These are phyloP conservation scores for Pangasianodon hypophthalmus DNA, from an alignment of 2,113 vertebrate genomes.

Conservation along the genomic window DNA sequence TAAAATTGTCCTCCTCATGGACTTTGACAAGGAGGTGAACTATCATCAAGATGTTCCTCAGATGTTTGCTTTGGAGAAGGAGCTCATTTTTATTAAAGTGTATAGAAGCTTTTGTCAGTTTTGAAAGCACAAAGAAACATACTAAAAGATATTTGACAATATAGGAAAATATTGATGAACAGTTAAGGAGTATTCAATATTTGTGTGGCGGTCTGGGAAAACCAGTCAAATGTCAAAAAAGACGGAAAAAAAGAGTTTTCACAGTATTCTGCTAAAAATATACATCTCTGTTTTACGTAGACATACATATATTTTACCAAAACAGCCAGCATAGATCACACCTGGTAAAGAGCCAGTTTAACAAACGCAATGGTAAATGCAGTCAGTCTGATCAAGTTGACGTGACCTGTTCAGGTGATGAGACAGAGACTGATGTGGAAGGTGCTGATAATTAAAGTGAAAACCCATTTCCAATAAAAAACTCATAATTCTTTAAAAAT, in stretches of 20 bases:
- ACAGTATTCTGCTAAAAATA: background rate
- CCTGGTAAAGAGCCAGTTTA: background rate
- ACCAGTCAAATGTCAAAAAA: background rate
- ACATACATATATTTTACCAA: background rate
- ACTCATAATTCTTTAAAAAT: too few relatives aligned
- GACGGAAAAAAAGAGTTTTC: background rate
- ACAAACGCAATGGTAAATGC: background rate
- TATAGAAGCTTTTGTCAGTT: background rate
- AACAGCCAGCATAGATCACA: background rate
- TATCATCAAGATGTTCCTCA: background rate
- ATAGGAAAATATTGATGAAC: background rate
- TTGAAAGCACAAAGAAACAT: background rate
- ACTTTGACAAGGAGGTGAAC: constrained; percentile 94
- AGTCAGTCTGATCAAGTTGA: background rate
- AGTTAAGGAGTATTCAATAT: background rate
- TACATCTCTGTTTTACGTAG: background rate
- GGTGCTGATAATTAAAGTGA: background rate
- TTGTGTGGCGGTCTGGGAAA: background rate
- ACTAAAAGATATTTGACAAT: background rate
- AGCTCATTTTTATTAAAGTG: background rate
- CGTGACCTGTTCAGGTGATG: background rate
- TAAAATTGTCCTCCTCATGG: constrained; percentile 98
- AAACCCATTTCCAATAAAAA: background rate
- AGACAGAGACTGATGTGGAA: background rate
- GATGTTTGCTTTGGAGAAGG: background rate